These are phyloP conservation scores for Todiramphus saurophagus DNA, from an alignment of 2,113 vertebrate species.

Conservation along the genomic window DNA sequence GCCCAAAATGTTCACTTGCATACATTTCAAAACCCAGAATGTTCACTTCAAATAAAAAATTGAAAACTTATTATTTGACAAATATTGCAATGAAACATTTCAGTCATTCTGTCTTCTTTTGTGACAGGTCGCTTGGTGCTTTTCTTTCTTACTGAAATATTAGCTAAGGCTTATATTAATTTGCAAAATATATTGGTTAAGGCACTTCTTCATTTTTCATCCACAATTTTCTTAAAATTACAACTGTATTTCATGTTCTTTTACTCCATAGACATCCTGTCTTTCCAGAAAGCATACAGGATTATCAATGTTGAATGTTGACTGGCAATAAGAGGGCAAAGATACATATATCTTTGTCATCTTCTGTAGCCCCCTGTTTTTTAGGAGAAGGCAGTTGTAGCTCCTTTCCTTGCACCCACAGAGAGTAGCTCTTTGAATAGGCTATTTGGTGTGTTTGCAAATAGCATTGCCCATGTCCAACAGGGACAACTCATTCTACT, in stretches of 20 bases:
- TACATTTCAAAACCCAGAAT: not conserved
- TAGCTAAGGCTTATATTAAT: not conserved
- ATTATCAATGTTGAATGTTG: not conserved
- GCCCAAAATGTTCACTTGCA: not conserved
- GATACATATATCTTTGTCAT: not conserved
- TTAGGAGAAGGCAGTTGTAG: not conserved
- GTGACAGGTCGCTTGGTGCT: not conserved
- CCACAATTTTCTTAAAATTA: not conserved
- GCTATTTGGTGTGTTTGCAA: not conserved
- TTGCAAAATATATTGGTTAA: not conserved
- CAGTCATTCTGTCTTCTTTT: not conserved
- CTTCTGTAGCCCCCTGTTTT: not conserved
- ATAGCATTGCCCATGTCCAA: not conserved
- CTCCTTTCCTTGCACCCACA: not conserved
- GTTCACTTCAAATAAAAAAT: not conserved
- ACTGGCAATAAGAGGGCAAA: not conserved
- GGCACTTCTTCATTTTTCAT: not conserved
- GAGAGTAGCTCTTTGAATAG: not conserved
- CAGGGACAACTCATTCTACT: not conserved
- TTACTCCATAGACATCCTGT: not conserved
- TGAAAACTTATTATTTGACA: not conserved
- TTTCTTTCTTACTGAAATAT: not conserved
- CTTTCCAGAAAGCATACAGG: not conserved
- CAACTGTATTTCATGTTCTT: not conserved
- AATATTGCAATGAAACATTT: slow-evolving; percentile 28